Evolutionary conservation across 2,888 invertebrate genomes (phyloP), one percentile per base, ranked within the genome.

Genomic region (Bombylius major): DNA sequence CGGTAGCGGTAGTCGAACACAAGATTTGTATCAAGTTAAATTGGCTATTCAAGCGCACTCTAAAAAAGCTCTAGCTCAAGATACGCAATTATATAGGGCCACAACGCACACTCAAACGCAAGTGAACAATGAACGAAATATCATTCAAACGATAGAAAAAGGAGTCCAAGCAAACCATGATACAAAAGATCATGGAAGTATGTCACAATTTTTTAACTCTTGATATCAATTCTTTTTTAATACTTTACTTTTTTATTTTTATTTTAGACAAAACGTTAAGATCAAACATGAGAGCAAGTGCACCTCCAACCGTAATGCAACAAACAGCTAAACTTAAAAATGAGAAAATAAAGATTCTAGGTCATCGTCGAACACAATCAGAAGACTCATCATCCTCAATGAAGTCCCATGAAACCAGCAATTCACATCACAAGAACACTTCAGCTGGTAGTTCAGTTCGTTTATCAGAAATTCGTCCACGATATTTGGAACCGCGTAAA

Each of bases 401-500:
- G 23, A 54, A 55, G 23, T 33, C 47, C 14, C 36, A 47, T 12
- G 51, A 47, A 23, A 42, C 47, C 23, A 12, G 5, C 13, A 42
- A 5, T 2, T 45, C 50, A 32, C 23, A 34, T 45, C 55, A 55
- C 23, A 55, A 55, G 44, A 55, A 51, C 14, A n/a, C 42, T 5
- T 51, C 47, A 8, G 14, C 14, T 8, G 6, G 45, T 45, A 31
- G 42, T 33, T 51, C 51, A 46, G 33, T 14, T 46, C 66, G 67
- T 3, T 53, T 68, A 11, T 60, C 67, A 1, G 70, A 70, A 31
- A 65, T 73, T 62, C 81, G 82, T 59, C 79, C 86, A 1, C 76
- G 84, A 32, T 84, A 84, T 63, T 67, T 84, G 62, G 83, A 84
- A 62, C 81, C 83, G 4, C 76, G 77, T 33, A 72, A 72, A 55